These are phyloP conservation scores for Crotalus adamanteus DNA, from an alignment of 2,797 vertebrate species.

Conservation along the genomic window DNA sequence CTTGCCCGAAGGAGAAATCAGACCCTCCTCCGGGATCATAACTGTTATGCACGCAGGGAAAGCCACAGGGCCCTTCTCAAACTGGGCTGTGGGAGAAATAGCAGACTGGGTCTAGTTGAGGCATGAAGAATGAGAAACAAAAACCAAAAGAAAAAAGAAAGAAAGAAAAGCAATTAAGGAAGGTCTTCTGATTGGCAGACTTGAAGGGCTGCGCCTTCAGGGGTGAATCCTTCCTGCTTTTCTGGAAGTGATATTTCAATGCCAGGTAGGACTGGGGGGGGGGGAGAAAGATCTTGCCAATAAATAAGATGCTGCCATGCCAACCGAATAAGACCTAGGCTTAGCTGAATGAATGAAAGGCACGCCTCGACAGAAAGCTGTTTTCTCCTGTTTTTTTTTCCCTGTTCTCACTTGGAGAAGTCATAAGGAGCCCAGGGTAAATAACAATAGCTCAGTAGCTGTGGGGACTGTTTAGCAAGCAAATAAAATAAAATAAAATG, in stretches of 20 bases:
- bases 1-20: not conserved
- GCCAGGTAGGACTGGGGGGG: not conserved
- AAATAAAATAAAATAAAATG: too few species aligned
- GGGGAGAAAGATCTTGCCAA: not conserved
- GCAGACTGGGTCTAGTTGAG: not conserved
- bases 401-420: not conserved
- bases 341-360: not conserved
- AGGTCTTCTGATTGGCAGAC: not conserved
- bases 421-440: not conserved
- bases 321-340: not conserved
- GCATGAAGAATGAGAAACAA: not conserved
- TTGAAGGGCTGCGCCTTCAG: not conserved
- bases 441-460: not conserved
- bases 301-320: not conserved
- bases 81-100: not conserved
- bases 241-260: not conserved
- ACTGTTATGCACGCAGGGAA: not conserved
- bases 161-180: not conserved
- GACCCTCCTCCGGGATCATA: not conserved
- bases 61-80: not conserved
- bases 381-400: not conserved
- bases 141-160: too few species aligned
- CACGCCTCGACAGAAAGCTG: not conserved
- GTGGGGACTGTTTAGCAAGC: too few species aligned
- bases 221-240: not conserved